Evolutionary conservation across 2,888 invertebrate genomes (phyloP).

Genomic region (Ischnura elegans): DNA sequence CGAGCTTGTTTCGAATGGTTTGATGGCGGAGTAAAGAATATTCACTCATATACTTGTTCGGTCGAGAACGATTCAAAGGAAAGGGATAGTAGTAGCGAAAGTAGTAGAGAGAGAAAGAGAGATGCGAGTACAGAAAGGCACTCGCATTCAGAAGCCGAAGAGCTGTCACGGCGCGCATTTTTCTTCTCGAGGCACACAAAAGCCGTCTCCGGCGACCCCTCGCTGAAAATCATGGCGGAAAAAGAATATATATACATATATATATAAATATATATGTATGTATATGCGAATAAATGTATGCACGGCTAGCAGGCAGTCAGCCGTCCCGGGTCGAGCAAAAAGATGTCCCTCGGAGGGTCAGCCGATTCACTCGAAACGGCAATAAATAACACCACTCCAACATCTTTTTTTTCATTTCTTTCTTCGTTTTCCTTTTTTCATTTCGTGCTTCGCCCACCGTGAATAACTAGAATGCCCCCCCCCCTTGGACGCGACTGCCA

Average conservation of each 20-base stretch:
- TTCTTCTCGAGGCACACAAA: slow-evolving; percentile 38
- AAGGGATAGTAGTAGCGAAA: not conserved
- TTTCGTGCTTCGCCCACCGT: not conserved
- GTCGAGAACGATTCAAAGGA: not conserved
- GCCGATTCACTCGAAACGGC: not conserved
- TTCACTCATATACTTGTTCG: not conserved
- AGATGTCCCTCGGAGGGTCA: not conserved
- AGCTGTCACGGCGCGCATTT: slow-evolving; percentile 40
- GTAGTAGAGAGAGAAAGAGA: not conserved
- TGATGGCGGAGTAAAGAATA: not conserved
- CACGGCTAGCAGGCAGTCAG: not conserved
- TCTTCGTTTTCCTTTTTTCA: not conserved
- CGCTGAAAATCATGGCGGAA: not conserved
- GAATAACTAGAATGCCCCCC: not conserved
- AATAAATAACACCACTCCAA: not conserved
- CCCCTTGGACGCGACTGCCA: not conserved
- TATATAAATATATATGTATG: no score
- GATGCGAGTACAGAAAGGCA: not conserved
- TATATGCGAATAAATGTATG: no score
- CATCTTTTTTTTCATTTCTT: not conserved
- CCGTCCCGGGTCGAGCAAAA: not conserved
- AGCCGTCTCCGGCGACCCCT: not conserved
- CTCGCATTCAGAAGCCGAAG: slow-evolving; percentile 43
- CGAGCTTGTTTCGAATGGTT: not conserved
- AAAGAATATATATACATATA: slow-evolving; percentile 8